A percentile compares a stretch with the other conserved stretches of the same genome.
phyloP scores from a whole-genome alignment of 2,888 invertebrate species.

The Amphipoea oculea region DNA sequence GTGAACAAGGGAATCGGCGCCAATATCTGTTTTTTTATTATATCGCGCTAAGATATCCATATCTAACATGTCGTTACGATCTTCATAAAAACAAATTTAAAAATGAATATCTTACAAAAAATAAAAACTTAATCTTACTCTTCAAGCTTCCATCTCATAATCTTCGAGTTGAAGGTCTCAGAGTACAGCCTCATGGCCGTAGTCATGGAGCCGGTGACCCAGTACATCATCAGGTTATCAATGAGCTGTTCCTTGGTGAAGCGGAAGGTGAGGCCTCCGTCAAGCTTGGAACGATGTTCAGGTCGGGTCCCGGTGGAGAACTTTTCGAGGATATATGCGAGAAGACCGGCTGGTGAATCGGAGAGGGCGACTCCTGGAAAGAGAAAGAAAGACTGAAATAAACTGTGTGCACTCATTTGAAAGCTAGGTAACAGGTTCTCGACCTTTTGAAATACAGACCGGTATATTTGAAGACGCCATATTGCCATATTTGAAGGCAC shows the following conservation, averaged over 20 bases:
- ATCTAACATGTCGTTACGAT: too few species aligned
- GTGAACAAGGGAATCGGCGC: too few species aligned
- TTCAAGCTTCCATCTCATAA: constrained; percentile 76
- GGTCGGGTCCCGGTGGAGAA: constrained; percentile 94
- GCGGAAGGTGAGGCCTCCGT: constrained; percentile 92
- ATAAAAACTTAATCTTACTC: constrained; percentile 77
- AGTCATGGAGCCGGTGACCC: constrained; percentile 93
- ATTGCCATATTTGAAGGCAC: too few species aligned
- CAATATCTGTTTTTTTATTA: too few species aligned
- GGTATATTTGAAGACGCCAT: too few species aligned
- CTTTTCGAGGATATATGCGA: constrained; percentile 96
- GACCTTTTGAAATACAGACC: too few species aligned
- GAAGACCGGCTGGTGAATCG: constrained; percentile 95
- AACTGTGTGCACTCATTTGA: background rate
- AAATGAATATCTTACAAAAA: background rate
- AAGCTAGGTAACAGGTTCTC: too few species aligned
- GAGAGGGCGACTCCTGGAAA: constrained; percentile 91
- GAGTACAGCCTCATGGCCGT: constrained; percentile 94
- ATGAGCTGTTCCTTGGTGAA: constrained; percentile 93
- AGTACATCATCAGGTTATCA: constrained; percentile 96
- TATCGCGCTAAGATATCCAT: too few species aligned
- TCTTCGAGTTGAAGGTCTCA: constrained; percentile 88
- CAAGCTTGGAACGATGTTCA: constrained; percentile 82
- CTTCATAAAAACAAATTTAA: too few species aligned
- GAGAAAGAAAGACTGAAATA: background rate